phyloP scores from a whole-genome alignment of 2,888 invertebrate species.

The Epirrita christyi region DNA sequence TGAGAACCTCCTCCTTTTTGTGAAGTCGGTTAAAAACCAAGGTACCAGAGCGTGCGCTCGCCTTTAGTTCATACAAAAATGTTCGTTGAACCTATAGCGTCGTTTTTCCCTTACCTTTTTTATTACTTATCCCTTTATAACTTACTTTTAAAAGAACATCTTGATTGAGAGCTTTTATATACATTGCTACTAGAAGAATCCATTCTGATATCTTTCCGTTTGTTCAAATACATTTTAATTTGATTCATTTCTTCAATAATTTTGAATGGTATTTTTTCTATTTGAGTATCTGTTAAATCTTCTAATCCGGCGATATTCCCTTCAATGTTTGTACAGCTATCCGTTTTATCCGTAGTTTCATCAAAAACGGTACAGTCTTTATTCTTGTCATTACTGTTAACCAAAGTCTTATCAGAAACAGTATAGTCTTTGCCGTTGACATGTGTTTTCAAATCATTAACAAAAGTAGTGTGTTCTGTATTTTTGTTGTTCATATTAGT shows the following conservation, averaged over 20 bases:
- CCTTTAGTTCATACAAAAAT: too few relatives aligned
- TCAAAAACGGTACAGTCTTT: slow-evolving; percentile 21
- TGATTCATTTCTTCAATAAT: slow-evolving; percentile 68
- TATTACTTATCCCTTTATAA: too few relatives aligned
- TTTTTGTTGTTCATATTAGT: background rate
- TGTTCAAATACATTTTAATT: slow-evolving; percentile 58
- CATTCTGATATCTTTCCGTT: slow-evolving; percentile 31
- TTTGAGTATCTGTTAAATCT: slow-evolving; percentile 38
- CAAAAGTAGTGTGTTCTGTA: background rate
- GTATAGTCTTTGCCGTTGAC: slow-evolving; percentile 8
- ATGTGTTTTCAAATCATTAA: too few relatives aligned
- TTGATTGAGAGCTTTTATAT: slow-evolving; percentile 59
- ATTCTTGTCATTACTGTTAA: background rate
- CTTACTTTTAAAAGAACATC: slow-evolving; percentile 48
- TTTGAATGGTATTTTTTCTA: slow-evolving; percentile 64
- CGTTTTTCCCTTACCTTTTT: too few relatives aligned
- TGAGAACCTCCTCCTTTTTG: too few relatives aligned
- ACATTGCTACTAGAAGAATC: slow-evolving; percentile 58
- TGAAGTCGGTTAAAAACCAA: too few relatives aligned
- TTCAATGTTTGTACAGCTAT: background rate
- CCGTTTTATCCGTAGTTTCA: background rate
- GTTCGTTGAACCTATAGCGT: too few relatives aligned
- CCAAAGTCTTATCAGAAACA: slow-evolving; percentile 13
- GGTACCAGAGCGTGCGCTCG: too few relatives aligned
- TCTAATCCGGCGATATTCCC: background rate